Percentiles rank a stretch among this genome's conserved stretches.
Conservation (phyloP, 1,140 invertebrate species). For the Pseudomyrmex cubaensis region DNA sequence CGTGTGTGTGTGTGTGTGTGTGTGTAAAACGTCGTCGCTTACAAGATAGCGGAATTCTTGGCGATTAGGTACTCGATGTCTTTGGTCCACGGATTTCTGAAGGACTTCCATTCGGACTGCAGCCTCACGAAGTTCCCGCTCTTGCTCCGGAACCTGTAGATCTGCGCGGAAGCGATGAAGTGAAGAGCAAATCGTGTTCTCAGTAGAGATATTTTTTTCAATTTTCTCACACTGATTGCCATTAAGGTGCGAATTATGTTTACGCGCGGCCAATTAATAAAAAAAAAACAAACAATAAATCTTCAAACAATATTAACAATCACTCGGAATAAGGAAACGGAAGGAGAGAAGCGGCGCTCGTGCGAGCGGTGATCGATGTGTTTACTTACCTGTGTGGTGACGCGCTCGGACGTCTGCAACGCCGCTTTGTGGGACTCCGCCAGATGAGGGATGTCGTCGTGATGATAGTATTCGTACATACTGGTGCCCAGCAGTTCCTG, state of each 20-base stretch:
- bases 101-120: conserved; percentile 94
- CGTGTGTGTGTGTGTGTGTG: no score
- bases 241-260: no score
- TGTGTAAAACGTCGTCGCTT: conserved; percentile 73
- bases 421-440: conserved; percentile 94
- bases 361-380: background rate
- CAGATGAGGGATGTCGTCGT: conserved; percentile 92
- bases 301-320: no score
- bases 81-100: conserved; percentile 96
- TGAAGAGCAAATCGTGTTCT: background rate
- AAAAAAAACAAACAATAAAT: no score
- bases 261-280: no score
- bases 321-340: background rate
- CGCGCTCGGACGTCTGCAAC: conserved; percentile 88
- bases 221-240: no score
- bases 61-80: conserved; percentile 95
- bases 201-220: background rate
- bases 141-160: conserved; percentile 93
- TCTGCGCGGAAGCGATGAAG: conserved; percentile 73
- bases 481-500: conserved; percentile 97
- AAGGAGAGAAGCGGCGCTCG: background rate
- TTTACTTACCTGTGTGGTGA: conserved; percentile 87
- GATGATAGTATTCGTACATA: conserved; percentile 97
- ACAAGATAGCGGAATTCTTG: conserved; percentile 92
- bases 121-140: conserved; percentile 90